Percentiles rank a stretch among this genome's conserved stretches.
Evolutionary conservation across 2,113 vertebrate genomes (phyloP).

Genomic region (Panurus biarmicus): DNA sequence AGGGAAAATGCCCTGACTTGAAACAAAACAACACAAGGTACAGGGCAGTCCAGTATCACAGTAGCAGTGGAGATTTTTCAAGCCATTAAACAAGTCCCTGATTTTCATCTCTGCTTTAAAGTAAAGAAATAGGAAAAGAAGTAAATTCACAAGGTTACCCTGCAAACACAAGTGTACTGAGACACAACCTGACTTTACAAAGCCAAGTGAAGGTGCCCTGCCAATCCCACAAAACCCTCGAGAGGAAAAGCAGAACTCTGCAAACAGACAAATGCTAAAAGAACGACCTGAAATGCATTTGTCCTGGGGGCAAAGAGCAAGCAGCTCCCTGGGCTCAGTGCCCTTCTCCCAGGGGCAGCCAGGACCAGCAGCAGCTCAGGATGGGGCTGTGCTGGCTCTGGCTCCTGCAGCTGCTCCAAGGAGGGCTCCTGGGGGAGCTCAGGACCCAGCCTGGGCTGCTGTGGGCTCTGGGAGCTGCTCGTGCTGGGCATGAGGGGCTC

Average conservation of each 20-base stretch:
- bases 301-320: background rate
- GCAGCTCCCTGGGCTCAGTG: background rate
- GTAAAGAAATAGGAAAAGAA: background rate
- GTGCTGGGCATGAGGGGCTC: background rate
- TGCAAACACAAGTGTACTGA: background rate
- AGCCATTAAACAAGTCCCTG: background rate
- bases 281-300: background rate
- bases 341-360: background rate
- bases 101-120: background rate
- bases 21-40: background rate
- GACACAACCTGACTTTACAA: background rate
- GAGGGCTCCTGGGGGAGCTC: background rate
- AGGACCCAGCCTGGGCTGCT: background rate
- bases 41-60: background rate
- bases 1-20: background rate
- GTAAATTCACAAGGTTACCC: background rate
- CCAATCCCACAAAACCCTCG: background rate
- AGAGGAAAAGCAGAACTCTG: background rate
- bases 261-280: background rate
- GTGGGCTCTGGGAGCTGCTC: background rate
- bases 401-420: background rate
- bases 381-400: background rate
- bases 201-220: background rate
- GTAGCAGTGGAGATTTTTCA: background rate
- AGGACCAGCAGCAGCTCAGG: background rate